Conservation (phyloP, 1,140 invertebrate genomes). For the Dinoponera quadriceps region DNA sequence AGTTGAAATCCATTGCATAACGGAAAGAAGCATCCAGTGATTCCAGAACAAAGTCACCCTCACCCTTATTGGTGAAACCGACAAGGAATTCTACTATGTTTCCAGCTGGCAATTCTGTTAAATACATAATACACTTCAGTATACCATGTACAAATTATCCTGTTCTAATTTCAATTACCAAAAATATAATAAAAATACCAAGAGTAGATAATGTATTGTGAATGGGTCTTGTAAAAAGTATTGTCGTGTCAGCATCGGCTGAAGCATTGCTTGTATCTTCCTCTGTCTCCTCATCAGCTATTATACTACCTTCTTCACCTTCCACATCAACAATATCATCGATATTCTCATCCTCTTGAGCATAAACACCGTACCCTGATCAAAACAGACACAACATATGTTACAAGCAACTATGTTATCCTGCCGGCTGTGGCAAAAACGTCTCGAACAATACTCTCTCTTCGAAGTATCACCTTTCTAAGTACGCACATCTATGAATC, state of each 20-base stretch:
- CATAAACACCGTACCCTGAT: constrained; percentile 86
- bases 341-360: constrained; percentile 91
- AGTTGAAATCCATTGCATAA: constrained; percentile 99
- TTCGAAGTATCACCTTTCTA: neutral
- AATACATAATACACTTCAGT: constrained; percentile 64
- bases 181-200: constrained; percentile 72
- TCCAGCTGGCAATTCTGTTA: constrained; percentile 96
- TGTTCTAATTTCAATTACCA: neutral
- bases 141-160: neutral
- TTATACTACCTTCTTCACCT: constrained; percentile 89
- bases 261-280: constrained; percentile 92
- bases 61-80: constrained; percentile 98
- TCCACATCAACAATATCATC: constrained; percentile 92
- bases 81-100: constrained; percentile 97
- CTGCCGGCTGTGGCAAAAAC: neutral
- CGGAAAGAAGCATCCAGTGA: constrained; percentile 98
- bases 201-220: constrained; percentile 78
- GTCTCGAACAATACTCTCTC: neutral
- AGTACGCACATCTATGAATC: neutral
- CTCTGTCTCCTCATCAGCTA: constrained; percentile 88
- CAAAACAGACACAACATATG: constrained; percentile 64
- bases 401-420: constrained; percentile 6
- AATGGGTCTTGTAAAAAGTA: constrained; percentile 96
- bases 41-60: constrained; percentile 96
- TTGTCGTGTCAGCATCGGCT: constrained; percentile 95